These are phyloP conservation scores for Apamea monoglypha DNA, from an alignment of 2,888 invertebrate genomes.

Conservation along the genomic window DNA sequence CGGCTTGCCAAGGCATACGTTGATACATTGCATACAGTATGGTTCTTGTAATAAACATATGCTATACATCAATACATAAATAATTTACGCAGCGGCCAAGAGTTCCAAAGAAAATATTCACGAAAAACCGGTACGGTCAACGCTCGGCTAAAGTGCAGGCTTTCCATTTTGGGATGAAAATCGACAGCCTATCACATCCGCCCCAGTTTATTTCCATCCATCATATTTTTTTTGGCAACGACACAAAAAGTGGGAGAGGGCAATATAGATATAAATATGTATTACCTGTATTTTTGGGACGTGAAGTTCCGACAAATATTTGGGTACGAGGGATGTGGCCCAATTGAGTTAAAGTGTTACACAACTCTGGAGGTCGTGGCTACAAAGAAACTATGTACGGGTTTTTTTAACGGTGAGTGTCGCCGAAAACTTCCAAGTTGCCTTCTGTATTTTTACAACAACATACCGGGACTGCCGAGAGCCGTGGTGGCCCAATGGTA, in stretches of 20 bases:
- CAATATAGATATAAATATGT: slow-evolving; percentile 53
- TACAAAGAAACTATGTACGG: background rate
- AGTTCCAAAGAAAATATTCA: slow-evolving; percentile 31
- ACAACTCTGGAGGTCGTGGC: background rate
- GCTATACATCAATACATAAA: background rate
- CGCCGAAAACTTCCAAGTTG: too few relatives aligned
- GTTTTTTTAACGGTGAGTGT: background rate
- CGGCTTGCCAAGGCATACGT: background rate
- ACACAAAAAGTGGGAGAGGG: slow-evolving; percentile 40
- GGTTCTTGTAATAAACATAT: background rate
- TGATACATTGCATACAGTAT: background rate
- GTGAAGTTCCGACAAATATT: slow-evolving; percentile 42
- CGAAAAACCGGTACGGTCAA: slow-evolving; percentile 30
- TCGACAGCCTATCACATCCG: slow-evolving; percentile 30
- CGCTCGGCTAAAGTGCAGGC: slow-evolving; percentile 19
- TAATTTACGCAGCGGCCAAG: background rate
- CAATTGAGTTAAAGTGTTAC: slow-evolving; percentile 34
- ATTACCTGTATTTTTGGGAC: slow-evolving; percentile 52
- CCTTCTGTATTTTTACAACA: too few relatives aligned
- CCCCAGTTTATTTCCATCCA: slow-evolving; percentile 54
- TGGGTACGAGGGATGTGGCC: slow-evolving; percentile 10
- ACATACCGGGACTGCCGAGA: too few relatives aligned
- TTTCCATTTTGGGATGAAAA: slow-evolving; percentile 34
- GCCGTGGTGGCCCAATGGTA: too few relatives aligned
- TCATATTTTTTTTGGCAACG: slow-evolving; percentile 62